phyloP scores from a whole-genome alignment of 1,140 invertebrate genomes.

The Neodiprion lecontei region DNA sequence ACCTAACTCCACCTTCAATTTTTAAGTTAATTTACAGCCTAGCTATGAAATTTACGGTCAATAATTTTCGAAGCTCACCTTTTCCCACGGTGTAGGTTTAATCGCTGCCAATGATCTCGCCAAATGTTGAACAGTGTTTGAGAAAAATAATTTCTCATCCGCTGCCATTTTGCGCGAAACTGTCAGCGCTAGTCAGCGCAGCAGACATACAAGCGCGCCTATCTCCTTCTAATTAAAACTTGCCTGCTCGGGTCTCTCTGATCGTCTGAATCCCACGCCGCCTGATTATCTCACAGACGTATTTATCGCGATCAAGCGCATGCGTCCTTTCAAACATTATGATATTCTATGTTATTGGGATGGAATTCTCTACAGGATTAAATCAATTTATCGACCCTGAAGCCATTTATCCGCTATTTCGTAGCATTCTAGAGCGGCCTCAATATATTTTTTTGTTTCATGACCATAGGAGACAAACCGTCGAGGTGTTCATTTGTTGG shows the following conservation, averaged over 20 bases:
- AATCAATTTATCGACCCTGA: too few relatives aligned
- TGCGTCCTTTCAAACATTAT: neutral
- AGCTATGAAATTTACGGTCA: too few relatives aligned
- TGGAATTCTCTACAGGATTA: too few relatives aligned
- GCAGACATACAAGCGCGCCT: too few relatives aligned
- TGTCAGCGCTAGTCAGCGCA: too few relatives aligned
- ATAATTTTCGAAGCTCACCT: conserved; percentile 64
- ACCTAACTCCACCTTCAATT: conserved; percentile 6
- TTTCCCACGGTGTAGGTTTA: conserved; percentile 87
- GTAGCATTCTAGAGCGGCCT: too few relatives aligned
- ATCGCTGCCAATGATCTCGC: conserved; percentile 86
- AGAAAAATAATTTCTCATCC: conserved; percentile 82
- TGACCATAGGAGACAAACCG: too few relatives aligned
- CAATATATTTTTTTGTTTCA: too few relatives aligned
- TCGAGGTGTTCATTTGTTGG: too few relatives aligned
- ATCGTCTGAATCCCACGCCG: neutral
- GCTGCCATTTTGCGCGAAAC: conserved; percentile 57
- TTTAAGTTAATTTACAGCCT: conserved; percentile 30
- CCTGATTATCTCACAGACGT: neutral
- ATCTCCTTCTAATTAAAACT: neutral
- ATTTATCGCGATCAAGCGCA: neutral
- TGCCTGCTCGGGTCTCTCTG: neutral
- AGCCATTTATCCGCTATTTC: too few relatives aligned
- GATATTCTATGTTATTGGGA: too few relatives aligned
- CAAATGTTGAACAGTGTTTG: conserved; percentile 86